A percentile compares a stretch with the other conserved stretches of the same genome.
These are phyloP conservation scores for Cynopterus brachyotis DNA, from an alignment of 2,113 vertebrate species.

Conservation along the genomic window DNA sequence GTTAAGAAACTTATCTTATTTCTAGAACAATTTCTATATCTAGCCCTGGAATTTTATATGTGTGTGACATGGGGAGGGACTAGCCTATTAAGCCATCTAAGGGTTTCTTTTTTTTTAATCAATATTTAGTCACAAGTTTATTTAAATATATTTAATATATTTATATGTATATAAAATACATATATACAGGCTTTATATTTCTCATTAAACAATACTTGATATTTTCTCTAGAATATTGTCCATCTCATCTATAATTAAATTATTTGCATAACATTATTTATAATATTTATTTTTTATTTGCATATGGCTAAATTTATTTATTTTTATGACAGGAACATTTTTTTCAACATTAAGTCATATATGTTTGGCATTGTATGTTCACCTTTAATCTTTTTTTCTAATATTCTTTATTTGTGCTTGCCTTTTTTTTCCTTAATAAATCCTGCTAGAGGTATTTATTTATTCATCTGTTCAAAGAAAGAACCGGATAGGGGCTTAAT, in stretches of 20 bases:
- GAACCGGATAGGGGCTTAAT: not conserved
- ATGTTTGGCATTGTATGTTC: too few species aligned
- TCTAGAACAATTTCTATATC: not conserved
- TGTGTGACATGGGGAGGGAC: not conserved
- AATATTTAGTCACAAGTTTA: not conserved
- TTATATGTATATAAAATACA: too few species aligned
- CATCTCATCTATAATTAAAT: not conserved
- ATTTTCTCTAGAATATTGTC: not conserved
- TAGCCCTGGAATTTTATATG: not conserved
- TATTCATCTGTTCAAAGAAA: not conserved
- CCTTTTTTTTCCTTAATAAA: not conserved
- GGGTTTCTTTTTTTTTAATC: not conserved
- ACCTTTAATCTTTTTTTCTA: not conserved
- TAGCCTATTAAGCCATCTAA: not conserved
- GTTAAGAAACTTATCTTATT: not conserved
- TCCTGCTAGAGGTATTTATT: not conserved
- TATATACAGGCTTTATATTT: not conserved
- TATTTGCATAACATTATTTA: not conserved
- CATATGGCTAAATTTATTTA: too few species aligned
- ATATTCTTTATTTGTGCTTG: not conserved
- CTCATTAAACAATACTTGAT: not conserved
- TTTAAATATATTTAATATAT: not conserved
- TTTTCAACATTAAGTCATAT: too few species aligned
- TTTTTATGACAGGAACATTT: too few species aligned
- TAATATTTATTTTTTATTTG: not conserved